A percentile compares a stretch with the other conserved stretches of the same genome.
These are phyloP conservation scores for Oncorhynchus gorbuscha DNA, from an alignment of 2,113 vertebrate genomes.

Conservation along the genomic window DNA sequence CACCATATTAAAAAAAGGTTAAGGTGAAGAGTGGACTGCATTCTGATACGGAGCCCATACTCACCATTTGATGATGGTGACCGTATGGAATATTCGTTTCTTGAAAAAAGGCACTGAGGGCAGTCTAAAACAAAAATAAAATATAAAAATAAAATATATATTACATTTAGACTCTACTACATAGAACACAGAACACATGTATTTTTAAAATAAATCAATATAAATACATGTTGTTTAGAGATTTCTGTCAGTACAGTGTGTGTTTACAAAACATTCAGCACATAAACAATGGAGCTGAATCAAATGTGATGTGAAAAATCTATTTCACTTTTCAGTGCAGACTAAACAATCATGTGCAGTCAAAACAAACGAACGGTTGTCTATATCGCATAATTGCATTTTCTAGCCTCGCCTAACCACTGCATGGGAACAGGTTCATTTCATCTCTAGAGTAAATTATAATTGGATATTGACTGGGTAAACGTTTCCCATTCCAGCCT, in stretches of 20 bases:
- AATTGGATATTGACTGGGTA: slow-evolving; percentile 30
- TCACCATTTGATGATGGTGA: slow-evolving; percentile 99
- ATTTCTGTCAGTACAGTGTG: neutral
- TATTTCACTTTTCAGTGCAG: slow-evolving; percentile 23
- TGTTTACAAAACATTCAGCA: neutral
- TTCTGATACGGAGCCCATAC: slow-evolving; percentile 50
- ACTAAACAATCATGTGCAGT: slow-evolving; percentile 31
- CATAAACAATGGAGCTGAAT: neutral
- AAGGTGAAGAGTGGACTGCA: neutral
- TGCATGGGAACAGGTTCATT: slow-evolving; percentile 45
- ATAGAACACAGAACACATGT: neutral
- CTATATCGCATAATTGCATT: slow-evolving; percentile 66
- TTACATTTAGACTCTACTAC: too few species aligned
- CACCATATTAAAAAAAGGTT: neutral
- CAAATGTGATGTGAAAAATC: slow-evolving; percentile 8
- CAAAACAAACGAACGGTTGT: slow-evolving; percentile 48
- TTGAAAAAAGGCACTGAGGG: slow-evolving; percentile 98
- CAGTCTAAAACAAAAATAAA: slow-evolving; percentile 77
- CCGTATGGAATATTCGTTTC: slow-evolving; percentile 96
- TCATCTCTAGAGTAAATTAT: slow-evolving; percentile 69
- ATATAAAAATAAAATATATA: slow-evolving; percentile 8
- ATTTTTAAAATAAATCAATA: too few species aligned
- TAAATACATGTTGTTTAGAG: too few species aligned
- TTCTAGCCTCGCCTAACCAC: slow-evolving; percentile 52
- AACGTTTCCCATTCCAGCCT: slow-evolving; percentile 2